phyloP scores from a whole-genome alignment of 2,888 invertebrate genomes.

The Sarcophaga carnaria region DNA sequence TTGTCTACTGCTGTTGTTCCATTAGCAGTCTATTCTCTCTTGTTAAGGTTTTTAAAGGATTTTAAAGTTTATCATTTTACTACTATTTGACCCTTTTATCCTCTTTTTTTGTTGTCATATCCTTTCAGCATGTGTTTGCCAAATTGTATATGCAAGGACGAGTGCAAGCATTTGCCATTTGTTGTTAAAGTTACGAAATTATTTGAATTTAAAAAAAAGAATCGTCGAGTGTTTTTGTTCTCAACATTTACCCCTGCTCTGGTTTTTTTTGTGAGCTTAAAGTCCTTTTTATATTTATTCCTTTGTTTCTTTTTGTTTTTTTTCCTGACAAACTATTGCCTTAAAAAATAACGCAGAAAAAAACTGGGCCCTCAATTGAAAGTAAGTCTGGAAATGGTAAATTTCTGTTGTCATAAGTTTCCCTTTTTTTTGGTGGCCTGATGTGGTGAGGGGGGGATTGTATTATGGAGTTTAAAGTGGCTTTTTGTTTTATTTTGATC shows the following conservation, averaged over 20 bases:
- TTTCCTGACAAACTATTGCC: neutral
- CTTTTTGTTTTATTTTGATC: conserved; percentile 62
- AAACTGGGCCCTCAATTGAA: neutral
- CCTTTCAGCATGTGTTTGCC: neutral
- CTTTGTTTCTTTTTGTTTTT: conserved; percentile 1
- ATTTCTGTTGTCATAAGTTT: neutral
- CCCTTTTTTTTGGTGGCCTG: no score
- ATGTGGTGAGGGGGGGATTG: neutral
- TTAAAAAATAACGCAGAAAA: neutral
- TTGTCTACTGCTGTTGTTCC: neutral
- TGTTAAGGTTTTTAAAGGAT: conserved; percentile 25
- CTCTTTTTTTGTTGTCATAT: conserved; percentile 22
- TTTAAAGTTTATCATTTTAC: conserved; percentile 36
- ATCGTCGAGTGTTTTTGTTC: conserved; percentile 4
- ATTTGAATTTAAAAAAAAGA: conserved; percentile 27
- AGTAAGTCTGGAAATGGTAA: neutral
- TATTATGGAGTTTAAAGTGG: conserved; percentile 25
- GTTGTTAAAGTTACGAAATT: conserved; percentile 45
- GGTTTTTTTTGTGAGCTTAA: conserved; percentile 38
- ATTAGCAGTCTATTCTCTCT: conserved; percentile 9
- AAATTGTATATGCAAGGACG: neutral
- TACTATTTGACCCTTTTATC: conserved; percentile 40
- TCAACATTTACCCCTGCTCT: conserved; percentile 2
- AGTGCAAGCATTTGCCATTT: conserved; percentile 12
- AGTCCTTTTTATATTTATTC: conserved; percentile 19